Conservation (phyloP, 2,888 invertebrate genomes). For the Xanthorhoe spadicearia region DNA sequence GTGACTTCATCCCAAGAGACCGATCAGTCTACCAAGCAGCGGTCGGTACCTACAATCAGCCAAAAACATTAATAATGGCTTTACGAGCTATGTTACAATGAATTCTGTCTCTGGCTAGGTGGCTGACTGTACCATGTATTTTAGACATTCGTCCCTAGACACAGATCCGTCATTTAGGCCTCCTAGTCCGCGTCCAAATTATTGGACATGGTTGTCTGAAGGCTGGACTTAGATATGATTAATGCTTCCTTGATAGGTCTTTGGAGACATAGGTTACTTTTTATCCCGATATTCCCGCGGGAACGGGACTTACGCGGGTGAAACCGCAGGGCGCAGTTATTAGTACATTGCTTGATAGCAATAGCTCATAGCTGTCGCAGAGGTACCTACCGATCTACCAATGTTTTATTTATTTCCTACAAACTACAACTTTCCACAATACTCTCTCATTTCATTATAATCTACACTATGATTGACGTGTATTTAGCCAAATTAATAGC, state of each 20-base stretch:
- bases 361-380: no score
- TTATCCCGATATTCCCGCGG: no score
- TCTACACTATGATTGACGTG: neutral
- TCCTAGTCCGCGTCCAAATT: neutral
- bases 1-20: constrained; percentile 8
- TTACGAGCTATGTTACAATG: no score
- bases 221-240: constrained; percentile 27
- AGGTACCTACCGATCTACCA: no score
- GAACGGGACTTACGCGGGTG: no score
- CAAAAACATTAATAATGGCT: no score
- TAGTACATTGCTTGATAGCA: no score
- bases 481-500: constrained; percentile 24
- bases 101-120: no score
- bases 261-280: no score
- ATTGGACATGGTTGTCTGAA: constrained; percentile 28
- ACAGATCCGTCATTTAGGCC: constrained; percentile 24
- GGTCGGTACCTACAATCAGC: no score
- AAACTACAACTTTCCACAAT: neutral
- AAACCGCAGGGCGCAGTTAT: no score
- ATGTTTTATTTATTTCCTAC: no score
- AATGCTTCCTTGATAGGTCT: constrained; percentile 38
- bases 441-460: neutral
- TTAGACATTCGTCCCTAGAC: constrained; percentile 31
- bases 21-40: constrained; percentile 14
- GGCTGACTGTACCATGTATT: neutral